Evolutionary conservation across 2,113 vertebrate genomes (phyloP).

Genomic region (Toxostoma redivivum): DNA sequence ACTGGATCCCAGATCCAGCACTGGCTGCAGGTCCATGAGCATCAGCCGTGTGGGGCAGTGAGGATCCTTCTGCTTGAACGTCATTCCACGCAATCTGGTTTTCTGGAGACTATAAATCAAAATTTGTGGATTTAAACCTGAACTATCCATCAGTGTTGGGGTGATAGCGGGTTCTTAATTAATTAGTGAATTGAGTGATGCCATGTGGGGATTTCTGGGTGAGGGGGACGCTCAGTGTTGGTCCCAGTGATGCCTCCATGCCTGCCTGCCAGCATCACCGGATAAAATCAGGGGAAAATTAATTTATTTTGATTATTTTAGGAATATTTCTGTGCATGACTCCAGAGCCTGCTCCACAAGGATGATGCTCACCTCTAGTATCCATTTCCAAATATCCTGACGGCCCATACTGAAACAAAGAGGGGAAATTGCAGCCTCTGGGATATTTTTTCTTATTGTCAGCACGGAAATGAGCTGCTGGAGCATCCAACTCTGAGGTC

Average conservation of each 20-base stretch:
- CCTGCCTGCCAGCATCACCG: background rate
- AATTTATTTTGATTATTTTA: background rate
- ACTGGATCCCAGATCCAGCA: background rate
- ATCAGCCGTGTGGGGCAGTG: background rate
- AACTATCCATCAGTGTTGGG: accelerated
- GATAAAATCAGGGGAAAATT: background rate
- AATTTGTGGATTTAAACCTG: background rate
- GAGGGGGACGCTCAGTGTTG: background rate
- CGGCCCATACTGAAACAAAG: background rate
- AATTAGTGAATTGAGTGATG: background rate
- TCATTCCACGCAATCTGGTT: background rate
- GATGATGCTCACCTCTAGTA: background rate
- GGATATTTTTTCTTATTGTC: background rate
- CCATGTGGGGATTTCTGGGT: background rate
- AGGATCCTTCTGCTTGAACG: too few species aligned
- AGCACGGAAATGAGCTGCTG: background rate
- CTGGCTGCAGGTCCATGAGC: background rate
- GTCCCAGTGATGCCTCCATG: accelerated
- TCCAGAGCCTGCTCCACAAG: background rate
- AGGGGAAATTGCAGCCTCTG: background rate
- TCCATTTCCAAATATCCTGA: background rate
- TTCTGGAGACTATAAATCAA: background rate
- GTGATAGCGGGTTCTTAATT: background rate
- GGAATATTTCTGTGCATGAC: background rate
- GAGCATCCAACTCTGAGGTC: background rate